These are phyloP conservation scores for Bacillus rossius DNA, from an alignment of 1,140 invertebrate genomes.

Conservation along the genomic window DNA sequence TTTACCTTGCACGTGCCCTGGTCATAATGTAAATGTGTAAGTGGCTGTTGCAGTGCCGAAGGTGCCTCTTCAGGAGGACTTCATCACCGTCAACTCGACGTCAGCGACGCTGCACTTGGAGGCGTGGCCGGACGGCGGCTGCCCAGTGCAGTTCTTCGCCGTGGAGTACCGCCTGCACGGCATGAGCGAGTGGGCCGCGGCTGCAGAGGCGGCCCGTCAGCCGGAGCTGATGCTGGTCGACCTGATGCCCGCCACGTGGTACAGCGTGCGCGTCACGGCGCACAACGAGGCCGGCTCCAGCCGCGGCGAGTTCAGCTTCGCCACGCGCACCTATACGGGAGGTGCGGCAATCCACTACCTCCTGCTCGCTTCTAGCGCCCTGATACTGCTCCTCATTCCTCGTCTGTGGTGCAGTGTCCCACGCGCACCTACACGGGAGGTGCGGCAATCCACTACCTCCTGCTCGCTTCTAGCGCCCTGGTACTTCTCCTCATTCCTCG, in stretches of 20 bases:
- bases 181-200: constrained; percentile 19
- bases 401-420: no score
- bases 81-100: constrained; percentile 36
- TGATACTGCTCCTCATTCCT: no score
- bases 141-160: constrained; percentile 49
- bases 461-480: no score
- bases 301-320: constrained; percentile 67
- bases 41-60: constrained; percentile 20
- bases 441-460: no score
- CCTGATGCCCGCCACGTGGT: constrained; percentile 69
- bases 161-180: constrained; percentile 34
- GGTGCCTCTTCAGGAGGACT: constrained; percentile 27
- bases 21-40: no score
- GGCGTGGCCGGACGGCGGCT: constrained; percentile 48
- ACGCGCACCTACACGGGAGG: no score
- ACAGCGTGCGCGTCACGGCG: constrained; percentile 68
- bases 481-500: no score
- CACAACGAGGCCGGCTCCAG: constrained; percentile 73
- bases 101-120: constrained; percentile 40
- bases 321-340: constrained; percentile 70
- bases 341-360: constrained; percentile 42
- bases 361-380: no score
- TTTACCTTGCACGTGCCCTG: no score
- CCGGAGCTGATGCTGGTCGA: constrained; percentile 61
- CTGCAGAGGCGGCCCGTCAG: constrained; percentile 26